Percentiles rank a stretch among this genome's conserved stretches.
These are phyloP conservation scores for Catostomus latipinnis DNA, from an alignment of 2,797 vertebrate species.

Conservation along the genomic window DNA sequence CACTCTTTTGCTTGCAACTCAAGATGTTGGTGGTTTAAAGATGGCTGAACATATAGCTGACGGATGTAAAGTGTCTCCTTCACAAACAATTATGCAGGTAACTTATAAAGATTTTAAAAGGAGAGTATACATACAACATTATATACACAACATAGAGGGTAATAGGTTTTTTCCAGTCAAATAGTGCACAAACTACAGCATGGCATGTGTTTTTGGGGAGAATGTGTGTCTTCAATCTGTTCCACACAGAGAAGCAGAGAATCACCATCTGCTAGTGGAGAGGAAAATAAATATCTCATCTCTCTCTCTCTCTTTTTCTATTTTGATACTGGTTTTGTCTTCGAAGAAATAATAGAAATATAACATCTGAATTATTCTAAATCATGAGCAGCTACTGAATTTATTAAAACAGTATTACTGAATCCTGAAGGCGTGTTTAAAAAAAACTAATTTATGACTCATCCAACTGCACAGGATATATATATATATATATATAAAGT, in stretches of 20 bases:
- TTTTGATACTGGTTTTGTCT: no score
- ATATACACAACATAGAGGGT: neutral
- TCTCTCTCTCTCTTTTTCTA: no score
- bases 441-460: neutral
- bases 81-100: neutral
- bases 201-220: conserved; percentile 22
- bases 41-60: conserved; percentile 47
- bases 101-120: neutral
- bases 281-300: neutral
- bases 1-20: conserved; percentile 10
- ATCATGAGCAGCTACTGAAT: neutral
- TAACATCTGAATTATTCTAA: neutral
- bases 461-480: neutral
- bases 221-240: conserved; percentile 42
- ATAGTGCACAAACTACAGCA: conserved; percentile 16
- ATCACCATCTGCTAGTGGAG: conserved; percentile 35
- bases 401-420: no score
- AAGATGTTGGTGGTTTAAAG: conserved; percentile 55
- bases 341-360: no score
- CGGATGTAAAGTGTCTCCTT: neutral
- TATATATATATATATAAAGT: neutral
- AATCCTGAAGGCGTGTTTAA: neutral
- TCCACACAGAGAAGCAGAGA: conserved; percentile 14
- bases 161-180: conserved; percentile 38
- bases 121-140: neutral